Evolutionary conservation across 2,113 vertebrate species (phyloP).

Genomic region (Austrofundulus limnaeus): DNA sequence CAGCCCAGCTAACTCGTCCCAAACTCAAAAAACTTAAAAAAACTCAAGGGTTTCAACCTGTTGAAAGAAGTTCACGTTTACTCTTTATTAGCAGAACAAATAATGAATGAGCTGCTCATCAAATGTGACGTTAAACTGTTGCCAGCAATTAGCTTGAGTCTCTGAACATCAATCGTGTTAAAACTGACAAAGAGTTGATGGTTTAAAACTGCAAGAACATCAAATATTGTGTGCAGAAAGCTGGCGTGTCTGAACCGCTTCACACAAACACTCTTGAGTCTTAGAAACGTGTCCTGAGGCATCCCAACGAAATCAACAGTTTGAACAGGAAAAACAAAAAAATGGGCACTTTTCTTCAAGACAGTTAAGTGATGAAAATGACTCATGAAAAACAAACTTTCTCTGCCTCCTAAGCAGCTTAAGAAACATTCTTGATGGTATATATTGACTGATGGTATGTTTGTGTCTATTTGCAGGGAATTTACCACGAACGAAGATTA

Average conservation of each 20-base stretch:
- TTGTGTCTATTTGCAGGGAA: too few relatives aligned
- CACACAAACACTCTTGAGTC: not conserved
- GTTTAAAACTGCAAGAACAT: constrained; percentile 28
- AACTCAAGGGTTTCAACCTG: not conserved
- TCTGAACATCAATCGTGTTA: not conserved
- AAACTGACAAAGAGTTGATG: not conserved
- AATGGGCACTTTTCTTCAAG: constrained; percentile 1
- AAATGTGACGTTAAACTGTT: not conserved
- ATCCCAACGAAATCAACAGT: constrained; percentile 14
- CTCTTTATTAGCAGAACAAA: not conserved
- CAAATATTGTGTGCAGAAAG: constrained; percentile 9
- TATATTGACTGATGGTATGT: not conserved
- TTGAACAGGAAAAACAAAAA: constrained; percentile 5
- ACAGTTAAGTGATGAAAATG: constrained; percentile 7
- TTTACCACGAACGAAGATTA: not conserved
- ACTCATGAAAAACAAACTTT: constrained; percentile 6
- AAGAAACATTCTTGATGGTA: not conserved
- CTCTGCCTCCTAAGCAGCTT: not conserved
- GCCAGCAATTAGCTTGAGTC: not conserved
- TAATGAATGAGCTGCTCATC: not conserved
- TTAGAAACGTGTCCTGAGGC: constrained; percentile 33
- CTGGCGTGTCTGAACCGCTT: constrained; percentile 42
- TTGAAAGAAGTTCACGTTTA: not conserved
- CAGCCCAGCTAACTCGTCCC: constrained; percentile 5
- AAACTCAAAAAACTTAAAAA: not conserved